These are phyloP conservation scores for Siniperca obscura DNA, from an alignment of 2,797 vertebrate genomes.

Conservation along the genomic window DNA sequence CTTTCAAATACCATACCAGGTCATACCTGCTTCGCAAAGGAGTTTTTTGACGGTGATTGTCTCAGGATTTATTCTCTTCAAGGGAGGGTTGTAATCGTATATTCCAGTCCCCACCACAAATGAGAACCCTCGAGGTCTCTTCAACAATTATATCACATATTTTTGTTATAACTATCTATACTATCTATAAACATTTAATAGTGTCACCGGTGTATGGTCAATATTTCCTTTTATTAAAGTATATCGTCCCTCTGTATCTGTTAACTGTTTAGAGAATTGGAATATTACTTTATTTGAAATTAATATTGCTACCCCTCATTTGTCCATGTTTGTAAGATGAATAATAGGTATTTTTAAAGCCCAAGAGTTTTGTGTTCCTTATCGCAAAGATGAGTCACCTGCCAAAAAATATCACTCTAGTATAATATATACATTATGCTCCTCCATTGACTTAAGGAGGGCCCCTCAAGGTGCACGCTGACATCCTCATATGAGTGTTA, in stretches of 20 bases:
- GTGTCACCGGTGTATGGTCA: background rate
- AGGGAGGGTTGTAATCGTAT: background rate
- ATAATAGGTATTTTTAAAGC: background rate
- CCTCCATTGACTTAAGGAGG: background rate
- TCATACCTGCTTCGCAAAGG: background rate
- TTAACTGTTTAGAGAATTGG: background rate
- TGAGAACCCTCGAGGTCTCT: background rate
- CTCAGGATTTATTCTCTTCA: background rate
- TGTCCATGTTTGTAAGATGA: background rate
- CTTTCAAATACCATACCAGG: background rate
- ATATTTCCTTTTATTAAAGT: conserved; percentile 8
- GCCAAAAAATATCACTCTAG: background rate
- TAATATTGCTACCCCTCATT: background rate
- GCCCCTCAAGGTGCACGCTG: background rate
- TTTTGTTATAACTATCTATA: background rate
- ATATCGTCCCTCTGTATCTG: background rate
- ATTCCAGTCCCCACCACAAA: background rate
- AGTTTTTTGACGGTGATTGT: background rate
- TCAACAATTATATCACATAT: background rate
- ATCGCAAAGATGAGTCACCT: background rate
- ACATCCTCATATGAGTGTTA: background rate
- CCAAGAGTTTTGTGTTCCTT: background rate
- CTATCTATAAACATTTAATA: conserved; percentile 1
- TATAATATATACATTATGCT: background rate
- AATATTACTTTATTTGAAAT: background rate